Evolutionary conservation across 2,113 vertebrate species (phyloP).

Genomic region (Tragelaphus strepsiceros): DNA sequence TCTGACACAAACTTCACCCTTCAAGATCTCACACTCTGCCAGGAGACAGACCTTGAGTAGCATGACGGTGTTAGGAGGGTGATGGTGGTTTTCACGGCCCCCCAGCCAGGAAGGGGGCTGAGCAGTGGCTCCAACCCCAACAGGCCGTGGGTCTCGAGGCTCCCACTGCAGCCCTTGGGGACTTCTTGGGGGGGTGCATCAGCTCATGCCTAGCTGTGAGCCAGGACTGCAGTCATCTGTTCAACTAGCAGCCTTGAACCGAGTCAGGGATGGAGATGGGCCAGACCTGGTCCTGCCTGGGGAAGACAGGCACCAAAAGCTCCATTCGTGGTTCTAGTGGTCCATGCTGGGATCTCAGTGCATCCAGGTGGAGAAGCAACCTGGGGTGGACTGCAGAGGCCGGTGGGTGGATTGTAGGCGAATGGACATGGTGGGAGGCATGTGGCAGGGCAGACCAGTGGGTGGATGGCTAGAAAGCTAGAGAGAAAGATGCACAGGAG

Average conservation of each 20-base stretch:
- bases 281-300: background rate
- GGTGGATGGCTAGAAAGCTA: background rate
- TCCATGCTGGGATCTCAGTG: background rate
- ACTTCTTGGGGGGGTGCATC: background rate
- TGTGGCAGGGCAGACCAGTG: background rate
- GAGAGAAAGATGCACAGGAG: background rate
- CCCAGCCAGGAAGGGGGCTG: background rate
- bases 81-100: too few species aligned
- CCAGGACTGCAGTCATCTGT: background rate
- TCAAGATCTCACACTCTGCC: background rate
- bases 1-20: background rate
- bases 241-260: background rate
- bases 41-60: background rate
- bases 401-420: rapidly evolving
- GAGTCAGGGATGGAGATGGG: too few species aligned
- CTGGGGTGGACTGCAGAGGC: rapidly evolving
- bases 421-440: rapidly evolving
- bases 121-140: background rate
- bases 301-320: background rate
- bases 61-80: background rate
- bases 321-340: background rate
- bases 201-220: background rate
- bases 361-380: rapidly evolving
- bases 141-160: background rate
- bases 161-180: background rate